Base-by-base conservation (phyloP, 2,797 vertebrate species). In the Xerus rutilus region DNA sequence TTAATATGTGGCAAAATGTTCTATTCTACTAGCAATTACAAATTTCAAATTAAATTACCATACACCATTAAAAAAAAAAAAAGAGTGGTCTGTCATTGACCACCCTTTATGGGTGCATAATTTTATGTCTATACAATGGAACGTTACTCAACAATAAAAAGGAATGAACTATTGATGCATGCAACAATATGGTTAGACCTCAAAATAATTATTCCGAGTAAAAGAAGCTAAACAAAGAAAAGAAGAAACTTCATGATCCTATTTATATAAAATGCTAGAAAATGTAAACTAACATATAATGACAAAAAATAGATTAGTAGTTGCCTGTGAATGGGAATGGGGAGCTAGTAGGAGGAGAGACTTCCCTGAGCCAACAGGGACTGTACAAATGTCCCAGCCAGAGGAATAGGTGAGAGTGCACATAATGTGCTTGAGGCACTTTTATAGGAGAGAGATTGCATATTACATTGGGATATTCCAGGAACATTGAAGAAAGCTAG, bases 1-100 rank as follows among this genome's bases (percentile, higher is more conserved):
- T 67, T 84, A 87, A 86, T 89, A 93, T 43, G 32, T 65, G 62
- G 12, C 1, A 20, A 79, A 92, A 79, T 94, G 17, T 81, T 85
- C 77, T 79, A 20, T 67, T 79, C 89, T n/a, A 28, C 23, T 72
- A 87, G 47, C 76, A 94, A 91, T 89, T 91, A 78, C 12, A 67
- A 89, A 94, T 84, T 87, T 94, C 45, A 89, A 79, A 69, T 82
- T 52, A 78, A 93, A 92, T 92, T 45, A 47, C 2, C 21, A 69
- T 15, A 32, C 73, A 70, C 39, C 25, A 9, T 86, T 89, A 54
- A n/a, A n/a, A n/a, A n/a, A n/a, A n/a, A n/a, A n/a, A n/a, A n/a
- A n/a, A n/a, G n/a, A n/a, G n/a, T n/a, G 47, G 47, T 65, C 70
- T 84, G 18, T 92, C 70, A n/a, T 3, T 52, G 45, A 65, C 62